phyloP scores from a whole-genome alignment of 2,888 invertebrate species.

The Hydroisotoma schaefferi region DNA sequence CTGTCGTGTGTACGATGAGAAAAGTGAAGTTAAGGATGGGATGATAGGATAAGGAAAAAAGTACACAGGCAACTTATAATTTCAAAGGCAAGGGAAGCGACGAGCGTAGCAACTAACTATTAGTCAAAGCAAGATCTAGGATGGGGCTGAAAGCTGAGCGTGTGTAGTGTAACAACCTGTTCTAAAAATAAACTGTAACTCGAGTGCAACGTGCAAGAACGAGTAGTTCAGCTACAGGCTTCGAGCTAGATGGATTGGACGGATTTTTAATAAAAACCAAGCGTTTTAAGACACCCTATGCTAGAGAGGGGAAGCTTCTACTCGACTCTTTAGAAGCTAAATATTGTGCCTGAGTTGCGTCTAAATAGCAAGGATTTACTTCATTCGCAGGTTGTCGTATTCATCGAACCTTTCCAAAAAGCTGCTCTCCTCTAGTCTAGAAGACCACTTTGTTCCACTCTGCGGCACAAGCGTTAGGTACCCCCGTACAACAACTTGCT shows the following conservation, averaged over 20 bases:
- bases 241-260: not conserved
- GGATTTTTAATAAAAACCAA: too few relatives aligned
- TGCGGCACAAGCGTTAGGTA: too few relatives aligned
- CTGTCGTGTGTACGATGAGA: constrained; percentile 5
- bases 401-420: too few relatives aligned
- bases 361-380: too few relatives aligned
- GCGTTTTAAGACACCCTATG: too few relatives aligned
- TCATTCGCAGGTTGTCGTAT: too few relatives aligned
- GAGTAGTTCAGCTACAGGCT: constrained; percentile 10
- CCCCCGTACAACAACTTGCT: too few relatives aligned
- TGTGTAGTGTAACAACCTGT: constrained; percentile 30
- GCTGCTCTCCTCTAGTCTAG: too few relatives aligned
- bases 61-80: not conserved
- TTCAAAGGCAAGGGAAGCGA: constrained; percentile 3
- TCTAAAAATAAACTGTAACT: constrained; percentile 39
- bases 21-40: not conserved
- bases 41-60: not conserved
- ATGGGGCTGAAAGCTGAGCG: not conserved
- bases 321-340: too few relatives aligned
- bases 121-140: not conserved
- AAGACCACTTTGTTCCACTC: too few relatives aligned
- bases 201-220: constrained; percentile 18
- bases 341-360: too few relatives aligned
- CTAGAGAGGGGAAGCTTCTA: too few relatives aligned
- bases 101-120: not conserved